Percentiles rank a stretch among this genome's conserved stretches.
phyloP scores from a whole-genome alignment of 2,888 invertebrate genomes.

The Magallana nippona region DNA sequence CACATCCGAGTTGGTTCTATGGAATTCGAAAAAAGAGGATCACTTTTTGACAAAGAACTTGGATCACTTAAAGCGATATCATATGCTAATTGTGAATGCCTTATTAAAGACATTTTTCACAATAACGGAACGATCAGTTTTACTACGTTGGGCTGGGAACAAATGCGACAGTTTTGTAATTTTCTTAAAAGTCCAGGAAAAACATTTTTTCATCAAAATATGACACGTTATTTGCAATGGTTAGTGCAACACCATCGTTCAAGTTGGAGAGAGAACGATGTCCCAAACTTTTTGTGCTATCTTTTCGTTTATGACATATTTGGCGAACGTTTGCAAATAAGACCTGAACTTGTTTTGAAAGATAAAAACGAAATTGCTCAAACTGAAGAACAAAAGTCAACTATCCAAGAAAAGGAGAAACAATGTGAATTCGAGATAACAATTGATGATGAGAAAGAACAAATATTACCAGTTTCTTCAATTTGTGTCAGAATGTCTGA shows the following conservation, averaged over 20 bases:
- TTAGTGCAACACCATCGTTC: background rate
- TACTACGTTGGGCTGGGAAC: constrained; percentile 7
- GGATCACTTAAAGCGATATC: background rate
- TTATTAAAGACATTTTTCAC: constrained; percentile 5
- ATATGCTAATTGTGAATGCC: background rate
- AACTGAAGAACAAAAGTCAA: background rate
- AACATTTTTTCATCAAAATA: background rate
- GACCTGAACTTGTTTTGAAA: background rate
- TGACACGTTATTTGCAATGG: background rate
- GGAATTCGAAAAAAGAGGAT: background rate
- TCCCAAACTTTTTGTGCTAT: background rate
- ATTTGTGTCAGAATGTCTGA: constrained; percentile 56
- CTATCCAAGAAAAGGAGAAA: background rate
- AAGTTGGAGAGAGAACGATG: background rate
- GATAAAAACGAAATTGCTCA: background rate
- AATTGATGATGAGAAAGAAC: background rate
- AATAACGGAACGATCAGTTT: background rate
- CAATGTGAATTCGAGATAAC: constrained; percentile 1
- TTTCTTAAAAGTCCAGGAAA: background rate
- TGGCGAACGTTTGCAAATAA: constrained; percentile 3
- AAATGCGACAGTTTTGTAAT: background rate
- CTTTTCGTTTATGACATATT: constrained; percentile 22
- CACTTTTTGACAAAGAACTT: background rate
- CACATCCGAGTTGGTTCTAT: constrained; percentile 49
- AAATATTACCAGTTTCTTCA: constrained; percentile 46